Base-by-base conservation (phyloP, 2,797 vertebrate genomes). In the Mus caroli region DNA sequence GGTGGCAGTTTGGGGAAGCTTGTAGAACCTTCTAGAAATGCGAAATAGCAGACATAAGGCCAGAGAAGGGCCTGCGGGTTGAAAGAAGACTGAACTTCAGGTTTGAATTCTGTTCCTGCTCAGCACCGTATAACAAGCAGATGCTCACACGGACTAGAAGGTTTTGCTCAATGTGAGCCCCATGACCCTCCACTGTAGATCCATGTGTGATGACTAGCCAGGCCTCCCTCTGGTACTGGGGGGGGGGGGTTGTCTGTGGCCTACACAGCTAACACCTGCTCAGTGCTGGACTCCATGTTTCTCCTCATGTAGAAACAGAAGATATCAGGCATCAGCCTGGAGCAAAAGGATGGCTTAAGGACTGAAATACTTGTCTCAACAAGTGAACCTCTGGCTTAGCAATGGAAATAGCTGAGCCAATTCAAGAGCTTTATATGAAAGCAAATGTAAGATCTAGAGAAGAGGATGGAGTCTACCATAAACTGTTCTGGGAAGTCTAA, bases 351-450 rank as follows among this genome's bases (percentile, higher is more conserved):
- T 73, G 46, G 2, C 20, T 69, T 73, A 77, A 71, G 52, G 94
- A 43, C 26, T 34, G 90, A 96, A 95, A 26, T 15, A 28, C 34
- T 60, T 54, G 22, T 37, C 34, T 43, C 89, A 87, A 62, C 28
- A 86, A 52, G 37, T 22, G 90, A 96, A 24, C 22, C 15, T 37
- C 78, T 52, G 4, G 14, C 8, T 52, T n/a, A 58, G 20, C 43
- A 91, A 56, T 43, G n/a, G 89, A 97, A 96, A 19, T 90, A 1
- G 9, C 67, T 62, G 88, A 97, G 52, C 6, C 40, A 58, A 76
- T 79, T n/a, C 91, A 75, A 28, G 93, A 97, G 67, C 82, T 97
- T 13, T 52, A 87, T 69, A 2, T 98, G 31, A 97, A 88, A 92
- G 96, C 97, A 1, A 0, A 88, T 71, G 0, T 97, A 76, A 92